A percentile compares a stretch with the other conserved stretches of the same genome.
phyloP scores from a whole-genome alignment of 2,113 vertebrate species.

The Urocynchramus pylzowi region DNA sequence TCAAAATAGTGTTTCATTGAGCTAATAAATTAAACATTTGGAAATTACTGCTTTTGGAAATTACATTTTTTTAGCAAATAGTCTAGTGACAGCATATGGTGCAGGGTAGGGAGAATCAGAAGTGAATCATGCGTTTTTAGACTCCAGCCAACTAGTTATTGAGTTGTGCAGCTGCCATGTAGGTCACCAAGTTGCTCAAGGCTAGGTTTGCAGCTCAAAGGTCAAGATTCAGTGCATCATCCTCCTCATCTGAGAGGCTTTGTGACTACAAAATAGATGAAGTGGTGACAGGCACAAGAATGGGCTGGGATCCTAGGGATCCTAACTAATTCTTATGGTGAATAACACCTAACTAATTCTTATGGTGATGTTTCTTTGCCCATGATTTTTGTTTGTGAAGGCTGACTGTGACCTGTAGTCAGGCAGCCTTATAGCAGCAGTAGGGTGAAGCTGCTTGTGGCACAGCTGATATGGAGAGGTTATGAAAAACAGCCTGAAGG shows the following conservation, averaged over 20 bases:
- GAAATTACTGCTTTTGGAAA: not conserved
- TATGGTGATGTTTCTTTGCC: not conserved
- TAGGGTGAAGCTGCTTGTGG: not conserved
- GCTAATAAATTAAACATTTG: not conserved
- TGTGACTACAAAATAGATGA: not conserved
- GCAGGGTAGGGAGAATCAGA: not conserved
- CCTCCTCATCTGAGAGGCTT: not conserved
- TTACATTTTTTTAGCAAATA: not conserved
- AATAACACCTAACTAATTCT: not conserved
- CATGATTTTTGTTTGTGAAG: not conserved
- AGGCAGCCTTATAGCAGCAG: not conserved
- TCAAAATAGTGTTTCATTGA: not conserved
- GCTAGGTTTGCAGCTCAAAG: slow-evolving; percentile 22
- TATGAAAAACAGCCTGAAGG: not conserved
- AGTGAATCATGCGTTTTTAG: not conserved
- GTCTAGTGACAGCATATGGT: not conserved
- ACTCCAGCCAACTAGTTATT: not conserved
- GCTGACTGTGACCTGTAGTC: not conserved
- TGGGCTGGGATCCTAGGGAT: rapidly evolving
- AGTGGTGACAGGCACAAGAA: not conserved
- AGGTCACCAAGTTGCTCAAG: slow-evolving; percentile 40
- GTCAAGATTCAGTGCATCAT: not conserved
- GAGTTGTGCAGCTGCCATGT: slow-evolving; percentile 13
- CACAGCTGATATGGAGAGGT: not conserved
- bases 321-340: not conserved